These are phyloP conservation scores for Podabrus alpinus DNA, from an alignment of 2,888 invertebrate genomes.

Conservation along the genomic window DNA sequence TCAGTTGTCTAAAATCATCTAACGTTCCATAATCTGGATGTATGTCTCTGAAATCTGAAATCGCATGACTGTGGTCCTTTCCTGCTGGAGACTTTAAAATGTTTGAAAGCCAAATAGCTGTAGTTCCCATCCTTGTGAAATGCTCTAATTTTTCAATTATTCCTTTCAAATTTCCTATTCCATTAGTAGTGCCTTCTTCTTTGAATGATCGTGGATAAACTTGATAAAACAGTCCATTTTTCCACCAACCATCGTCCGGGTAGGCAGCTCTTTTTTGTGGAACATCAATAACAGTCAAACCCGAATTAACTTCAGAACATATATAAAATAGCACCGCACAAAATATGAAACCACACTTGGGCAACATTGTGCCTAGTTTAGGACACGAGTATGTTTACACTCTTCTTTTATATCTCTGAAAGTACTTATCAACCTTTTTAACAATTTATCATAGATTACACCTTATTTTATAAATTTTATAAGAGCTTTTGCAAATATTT, in stretches of 20 bases:
- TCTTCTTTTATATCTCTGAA: neutral
- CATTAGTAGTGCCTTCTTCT: constrained; percentile 77
- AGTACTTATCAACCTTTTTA: neutral
- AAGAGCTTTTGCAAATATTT: neutral
- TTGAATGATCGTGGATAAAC: constrained; percentile 78
- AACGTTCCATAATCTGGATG: constrained; percentile 78
- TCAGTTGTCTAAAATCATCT: constrained; percentile 60
- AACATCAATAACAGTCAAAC: neutral
- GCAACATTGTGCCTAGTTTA: neutral
- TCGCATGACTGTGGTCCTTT: constrained; percentile 87
- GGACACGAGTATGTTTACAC: neutral
- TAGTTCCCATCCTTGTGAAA: constrained; percentile 66
- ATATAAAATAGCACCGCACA: neutral
- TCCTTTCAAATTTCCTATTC: constrained; percentile 84
- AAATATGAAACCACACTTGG: neutral
- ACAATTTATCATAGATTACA: neutral
- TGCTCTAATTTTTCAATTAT: constrained; percentile 46
- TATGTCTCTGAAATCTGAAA: constrained; percentile 75
- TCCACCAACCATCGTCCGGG: constrained; percentile 74
- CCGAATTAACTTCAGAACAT: neutral
- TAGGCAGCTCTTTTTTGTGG: neutral
- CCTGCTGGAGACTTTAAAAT: constrained; percentile 83
- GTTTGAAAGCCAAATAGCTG: constrained; percentile 83
- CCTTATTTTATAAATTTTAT: neutral
- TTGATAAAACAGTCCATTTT: constrained; percentile 80